Evolutionary conservation across 2,113 vertebrate species (phyloP).

Genomic region (Nothoprocta perdicaria): DNA sequence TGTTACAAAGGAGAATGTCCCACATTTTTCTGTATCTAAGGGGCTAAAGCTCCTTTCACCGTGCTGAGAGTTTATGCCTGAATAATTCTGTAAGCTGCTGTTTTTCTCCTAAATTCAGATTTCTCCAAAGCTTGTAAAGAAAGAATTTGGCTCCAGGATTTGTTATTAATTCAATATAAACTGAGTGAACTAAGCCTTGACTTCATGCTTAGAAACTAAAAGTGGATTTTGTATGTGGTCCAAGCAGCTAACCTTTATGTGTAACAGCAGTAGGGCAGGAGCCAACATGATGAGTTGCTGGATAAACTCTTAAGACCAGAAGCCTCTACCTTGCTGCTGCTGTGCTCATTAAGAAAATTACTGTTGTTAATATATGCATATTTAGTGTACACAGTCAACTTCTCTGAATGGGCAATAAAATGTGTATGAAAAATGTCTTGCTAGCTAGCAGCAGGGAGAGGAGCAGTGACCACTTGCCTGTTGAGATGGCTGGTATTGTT

Average conservation of each 20-base stretch:
- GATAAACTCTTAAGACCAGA: not conserved
- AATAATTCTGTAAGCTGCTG: not conserved
- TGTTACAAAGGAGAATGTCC: not conserved
- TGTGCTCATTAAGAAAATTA: too few species aligned
- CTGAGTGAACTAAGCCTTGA: not conserved
- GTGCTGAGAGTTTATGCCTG: not conserved
- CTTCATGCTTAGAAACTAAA: not conserved
- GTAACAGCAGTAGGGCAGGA: not conserved
- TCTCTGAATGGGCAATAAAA: not conserved
- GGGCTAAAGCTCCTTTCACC: not conserved
- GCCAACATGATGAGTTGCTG: not conserved
- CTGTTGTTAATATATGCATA: too few species aligned
- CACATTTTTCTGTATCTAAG: not conserved
- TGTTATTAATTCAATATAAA: not conserved
- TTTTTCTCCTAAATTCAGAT: not conserved
- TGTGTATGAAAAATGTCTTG: not conserved
- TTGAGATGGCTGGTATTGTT: not conserved
- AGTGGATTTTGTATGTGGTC: not conserved
- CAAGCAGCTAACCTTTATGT: not conserved
- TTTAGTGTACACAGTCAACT: not conserved
- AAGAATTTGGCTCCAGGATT: not conserved
- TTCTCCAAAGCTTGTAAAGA: not conserved
- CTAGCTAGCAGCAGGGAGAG: not conserved
- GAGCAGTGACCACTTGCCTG: not conserved
- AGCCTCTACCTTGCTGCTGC: not conserved